Conservation (phyloP, 2,888 invertebrate species). For the Melanargia galathea region DNA sequence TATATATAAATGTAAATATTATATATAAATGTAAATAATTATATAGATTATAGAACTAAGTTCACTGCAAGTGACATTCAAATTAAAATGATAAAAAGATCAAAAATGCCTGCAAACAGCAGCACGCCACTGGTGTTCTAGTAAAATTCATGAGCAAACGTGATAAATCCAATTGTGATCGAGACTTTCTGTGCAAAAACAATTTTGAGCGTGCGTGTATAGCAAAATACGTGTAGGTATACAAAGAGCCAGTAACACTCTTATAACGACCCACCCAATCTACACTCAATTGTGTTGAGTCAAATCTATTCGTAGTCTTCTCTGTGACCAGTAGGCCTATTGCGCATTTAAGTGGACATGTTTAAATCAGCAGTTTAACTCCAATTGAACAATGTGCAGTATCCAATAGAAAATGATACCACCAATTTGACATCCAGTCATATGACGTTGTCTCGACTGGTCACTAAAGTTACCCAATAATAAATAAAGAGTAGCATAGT, state of each 20-base stretch:
- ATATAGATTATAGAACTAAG: background rate
- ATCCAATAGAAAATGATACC: no score
- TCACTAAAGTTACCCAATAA: no score
- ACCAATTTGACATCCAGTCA: no score
- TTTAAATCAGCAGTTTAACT: no score
- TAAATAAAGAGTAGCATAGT: no score
- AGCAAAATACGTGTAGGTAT: slow-evolving; percentile 41
- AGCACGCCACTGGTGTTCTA: slow-evolving; percentile 33
- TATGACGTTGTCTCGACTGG: no score
- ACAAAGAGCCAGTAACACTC: background rate
- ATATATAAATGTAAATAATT: background rate
- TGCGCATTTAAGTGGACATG: no score
- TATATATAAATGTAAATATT: no score
- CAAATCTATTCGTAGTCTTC: background rate
- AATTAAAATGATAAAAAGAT: slow-evolving; percentile 21
- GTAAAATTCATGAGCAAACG: slow-evolving; percentile 33
- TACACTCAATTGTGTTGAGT: background rate
- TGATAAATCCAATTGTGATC: slow-evolving; percentile 39
- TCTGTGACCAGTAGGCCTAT: background rate
- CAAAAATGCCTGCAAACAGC: slow-evolving; percentile 27
- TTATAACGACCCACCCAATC: background rate
- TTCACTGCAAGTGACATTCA: slow-evolving; percentile 1
- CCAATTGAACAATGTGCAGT: no score
- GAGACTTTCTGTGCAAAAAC: slow-evolving; percentile 40
- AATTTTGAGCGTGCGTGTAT: slow-evolving; percentile 43